Percentiles rank a stretch among this genome's conserved stretches.
These are phyloP conservation scores for Macrosoma leucophasiata DNA, from an alignment of 2,888 invertebrate species.

Conservation along the genomic window DNA sequence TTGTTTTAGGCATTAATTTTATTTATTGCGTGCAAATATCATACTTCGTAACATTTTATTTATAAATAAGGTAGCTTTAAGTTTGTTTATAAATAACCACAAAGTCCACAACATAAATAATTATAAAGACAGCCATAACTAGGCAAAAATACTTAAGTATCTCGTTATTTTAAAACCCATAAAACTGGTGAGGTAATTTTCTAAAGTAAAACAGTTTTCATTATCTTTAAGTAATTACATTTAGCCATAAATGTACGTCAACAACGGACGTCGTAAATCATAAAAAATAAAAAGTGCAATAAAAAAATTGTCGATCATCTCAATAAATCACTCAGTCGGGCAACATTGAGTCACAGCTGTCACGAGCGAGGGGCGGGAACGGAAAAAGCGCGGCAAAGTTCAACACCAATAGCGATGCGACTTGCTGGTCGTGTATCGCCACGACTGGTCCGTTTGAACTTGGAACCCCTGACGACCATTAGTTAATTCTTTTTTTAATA, in stretches of 20 bases:
- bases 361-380: constrained; percentile 64
- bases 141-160: too few relatives aligned
- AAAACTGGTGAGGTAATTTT: too few relatives aligned
- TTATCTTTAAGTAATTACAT: too few relatives aligned
- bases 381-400: constrained; percentile 68
- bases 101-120: too few relatives aligned
- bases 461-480: constrained; percentile 61
- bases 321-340: constrained; percentile 65
- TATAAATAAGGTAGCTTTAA: too few relatives aligned
- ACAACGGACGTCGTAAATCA: constrained; percentile 52
- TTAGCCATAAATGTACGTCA: constrained; percentile 19
- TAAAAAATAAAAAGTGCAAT: constrained; percentile 41
- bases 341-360: constrained; percentile 69
- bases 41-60: too few relatives aligned
- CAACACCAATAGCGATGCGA: constrained; percentile 63
- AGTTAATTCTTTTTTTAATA: constrained; percentile 31
- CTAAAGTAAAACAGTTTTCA: too few relatives aligned
- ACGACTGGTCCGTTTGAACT: constrained; percentile 64
- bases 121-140: too few relatives aligned
- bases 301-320: constrained; percentile 42
- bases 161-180: too few relatives aligned
- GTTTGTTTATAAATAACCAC: too few relatives aligned
- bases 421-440: constrained; percentile 41
- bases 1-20: too few relatives aligned
- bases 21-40: too few relatives aligned